phyloP scores from a whole-genome alignment of 2,888 invertebrate genomes.

The Drosophila emarginata region DNA sequence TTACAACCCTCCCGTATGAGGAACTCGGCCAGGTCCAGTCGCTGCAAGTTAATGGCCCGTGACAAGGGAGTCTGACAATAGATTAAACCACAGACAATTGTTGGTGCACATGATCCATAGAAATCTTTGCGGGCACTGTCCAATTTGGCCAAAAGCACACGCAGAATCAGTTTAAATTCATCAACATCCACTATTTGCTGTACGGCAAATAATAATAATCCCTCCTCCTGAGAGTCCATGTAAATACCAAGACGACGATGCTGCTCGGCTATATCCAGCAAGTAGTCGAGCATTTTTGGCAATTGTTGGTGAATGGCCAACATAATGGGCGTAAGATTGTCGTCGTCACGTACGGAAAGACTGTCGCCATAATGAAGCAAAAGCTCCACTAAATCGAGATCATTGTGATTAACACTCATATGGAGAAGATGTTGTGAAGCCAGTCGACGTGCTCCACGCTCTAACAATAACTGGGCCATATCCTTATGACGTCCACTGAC shows the following conservation, averaged over 20 bases:
- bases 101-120: constrained; percentile 83
- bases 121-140: constrained; percentile 75
- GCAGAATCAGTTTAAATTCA: constrained; percentile 68
- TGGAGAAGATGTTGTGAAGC: constrained; percentile 88
- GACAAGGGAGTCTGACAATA: constrained; percentile 87
- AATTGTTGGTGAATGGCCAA: constrained; percentile 88
- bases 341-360: constrained; percentile 70
- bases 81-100: constrained; percentile 53
- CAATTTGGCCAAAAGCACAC: constrained; percentile 83
- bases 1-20: constrained; percentile 80
- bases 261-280: constrained; percentile 83
- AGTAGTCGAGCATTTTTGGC: constrained; percentile 84
- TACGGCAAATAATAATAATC: constrained; percentile 77
- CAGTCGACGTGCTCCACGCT: constrained; percentile 87
- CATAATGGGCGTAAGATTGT: constrained; percentile 87
- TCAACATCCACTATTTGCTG: constrained; percentile 69
- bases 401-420: constrained; percentile 86
- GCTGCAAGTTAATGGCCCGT: constrained; percentile 83
- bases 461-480: constrained; percentile 83
- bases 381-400: constrained; percentile 82
- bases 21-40: constrained; percentile 78
- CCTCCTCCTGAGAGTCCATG: constrained; percentile 69
- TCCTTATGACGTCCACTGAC: constrained; percentile 70
- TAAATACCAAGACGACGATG: constrained; percentile 51
- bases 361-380: constrained; percentile 77